phyloP scores from a whole-genome alignment of 2,888 invertebrate genomes.

The Spilarctia lutea region DNA sequence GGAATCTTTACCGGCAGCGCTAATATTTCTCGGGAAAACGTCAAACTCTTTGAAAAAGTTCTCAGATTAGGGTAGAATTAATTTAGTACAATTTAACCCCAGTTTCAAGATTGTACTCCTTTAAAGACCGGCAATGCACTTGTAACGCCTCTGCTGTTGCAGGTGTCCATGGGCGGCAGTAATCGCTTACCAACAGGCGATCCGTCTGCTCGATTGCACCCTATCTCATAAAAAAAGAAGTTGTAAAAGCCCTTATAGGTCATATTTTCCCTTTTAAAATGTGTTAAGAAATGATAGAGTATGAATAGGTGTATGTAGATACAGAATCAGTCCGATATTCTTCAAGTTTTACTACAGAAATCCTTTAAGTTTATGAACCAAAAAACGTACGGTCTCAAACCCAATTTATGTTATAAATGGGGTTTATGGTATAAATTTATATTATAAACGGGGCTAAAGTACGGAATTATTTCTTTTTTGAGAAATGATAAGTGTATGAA shows the following conservation, averaged over 20 bases:
- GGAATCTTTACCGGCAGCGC: neutral
- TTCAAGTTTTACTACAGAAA: slow-evolving; percentile 10
- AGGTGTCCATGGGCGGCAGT: no score
- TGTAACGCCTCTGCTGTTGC: no score
- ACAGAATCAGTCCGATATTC: neutral
- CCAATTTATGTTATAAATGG: slow-evolving; percentile 50
- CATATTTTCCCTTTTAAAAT: neutral
- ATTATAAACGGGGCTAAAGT: slow-evolving; percentile 35
- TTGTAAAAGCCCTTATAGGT: no score
- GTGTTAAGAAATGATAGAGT: neutral
- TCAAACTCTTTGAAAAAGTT: no score
- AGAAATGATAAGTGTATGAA: slow-evolving; percentile 20
- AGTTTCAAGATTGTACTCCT: no score
- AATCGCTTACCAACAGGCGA: neutral
- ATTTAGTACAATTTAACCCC: no score
- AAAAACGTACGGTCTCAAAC: slow-evolving; percentile 41
- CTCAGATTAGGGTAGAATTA: no score
- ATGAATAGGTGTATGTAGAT: neutral
- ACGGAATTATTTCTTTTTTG: slow-evolving; percentile 14
- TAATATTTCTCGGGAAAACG: no score
- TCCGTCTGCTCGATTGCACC: no score
- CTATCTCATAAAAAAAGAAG: no score
- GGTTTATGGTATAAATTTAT: slow-evolving; percentile 47
- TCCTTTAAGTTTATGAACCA: slow-evolving; percentile 41
- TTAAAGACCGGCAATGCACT: no score